phyloP scores from a whole-genome alignment of 2,113 vertebrate species.

The Myxocyprinus asiaticus region DNA sequence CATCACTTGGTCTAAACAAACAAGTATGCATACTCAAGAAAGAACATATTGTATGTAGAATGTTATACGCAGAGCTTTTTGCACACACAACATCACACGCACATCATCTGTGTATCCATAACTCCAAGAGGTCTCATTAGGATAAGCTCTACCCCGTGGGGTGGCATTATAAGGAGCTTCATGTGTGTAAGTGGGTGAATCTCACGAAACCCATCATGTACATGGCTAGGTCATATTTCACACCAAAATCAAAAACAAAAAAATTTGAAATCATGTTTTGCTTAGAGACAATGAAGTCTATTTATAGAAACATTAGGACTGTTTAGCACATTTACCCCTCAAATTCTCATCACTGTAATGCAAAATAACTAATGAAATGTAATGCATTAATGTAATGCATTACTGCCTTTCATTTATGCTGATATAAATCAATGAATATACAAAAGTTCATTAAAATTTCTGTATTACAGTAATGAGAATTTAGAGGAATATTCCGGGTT shows the following conservation, averaged over 20 bases:
- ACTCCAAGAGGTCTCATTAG: constrained; percentile 66
- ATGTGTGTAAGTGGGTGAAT: background rate
- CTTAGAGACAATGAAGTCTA: no score
- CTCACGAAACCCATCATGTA: background rate
- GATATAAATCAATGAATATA: no score
- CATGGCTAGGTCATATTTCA: background rate
- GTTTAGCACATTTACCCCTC: no score
- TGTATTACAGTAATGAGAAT: no score
- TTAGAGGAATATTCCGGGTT: no score
- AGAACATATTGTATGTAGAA: background rate
- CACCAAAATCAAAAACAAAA: background rate
- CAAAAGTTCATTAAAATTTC: no score
- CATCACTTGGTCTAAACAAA: background rate
- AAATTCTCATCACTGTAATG: no score
- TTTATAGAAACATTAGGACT: no score
- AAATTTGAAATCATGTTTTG: no score
- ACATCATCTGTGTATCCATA: constrained; percentile 62
- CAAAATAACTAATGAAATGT: no score
- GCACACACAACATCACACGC: constrained; percentile 30
- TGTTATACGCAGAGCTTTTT: constrained; percentile 33
- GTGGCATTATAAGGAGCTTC: constrained; percentile 40
- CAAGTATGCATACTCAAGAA: background rate
- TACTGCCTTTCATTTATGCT: no score
- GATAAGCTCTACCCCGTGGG: constrained; percentile 59
- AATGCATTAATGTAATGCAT: no score